Evolutionary conservation across 2,888 invertebrate species (phyloP).

Genomic region (Tanytarsus gracilentus): DNA sequence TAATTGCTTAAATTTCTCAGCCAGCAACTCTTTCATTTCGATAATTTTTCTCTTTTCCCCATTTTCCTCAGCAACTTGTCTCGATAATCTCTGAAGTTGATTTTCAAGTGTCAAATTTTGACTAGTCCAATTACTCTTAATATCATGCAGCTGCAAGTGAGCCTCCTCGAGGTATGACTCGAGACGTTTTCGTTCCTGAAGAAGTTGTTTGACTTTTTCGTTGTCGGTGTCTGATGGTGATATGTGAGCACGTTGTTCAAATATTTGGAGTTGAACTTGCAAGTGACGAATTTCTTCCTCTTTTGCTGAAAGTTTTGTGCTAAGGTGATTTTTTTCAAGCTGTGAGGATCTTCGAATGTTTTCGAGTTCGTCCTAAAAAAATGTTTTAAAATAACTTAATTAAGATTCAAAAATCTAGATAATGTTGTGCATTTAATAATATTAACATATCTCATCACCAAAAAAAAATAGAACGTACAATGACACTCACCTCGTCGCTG

Average conservation of each 20-base stretch:
- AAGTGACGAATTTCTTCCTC: conserved; percentile 68
- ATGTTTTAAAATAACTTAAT: conserved; percentile 13
- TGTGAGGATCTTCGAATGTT: conserved; percentile 63
- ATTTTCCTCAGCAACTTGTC: conserved; percentile 77
- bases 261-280: conserved; percentile 47
- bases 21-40: conserved; percentile 55
- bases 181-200: conserved; percentile 56
- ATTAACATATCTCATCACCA: background rate
- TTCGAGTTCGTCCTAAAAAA: conserved; percentile 67
- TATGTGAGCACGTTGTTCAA: conserved; percentile 36
- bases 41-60: conserved; percentile 67
- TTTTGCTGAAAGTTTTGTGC: conserved; percentile 59
- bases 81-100: conserved; percentile 75
- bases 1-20: conserved; percentile 49
- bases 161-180: conserved; percentile 75
- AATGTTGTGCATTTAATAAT: conserved; percentile 2
- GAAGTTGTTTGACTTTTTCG: conserved; percentile 49
- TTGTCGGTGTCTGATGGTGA: conserved; percentile 34
- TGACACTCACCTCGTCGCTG: too few relatives aligned
- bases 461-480: too few relatives aligned
- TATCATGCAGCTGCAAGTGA: conserved; percentile 76
- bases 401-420: background rate
- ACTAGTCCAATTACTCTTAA: conserved; percentile 86
- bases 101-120: conserved; percentile 81
- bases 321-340: conserved; percentile 58